Percentiles rank a stretch among this genome's conserved stretches.
Conservation (phyloP, 2,888 invertebrate species). For the Axea sp. region DNA sequence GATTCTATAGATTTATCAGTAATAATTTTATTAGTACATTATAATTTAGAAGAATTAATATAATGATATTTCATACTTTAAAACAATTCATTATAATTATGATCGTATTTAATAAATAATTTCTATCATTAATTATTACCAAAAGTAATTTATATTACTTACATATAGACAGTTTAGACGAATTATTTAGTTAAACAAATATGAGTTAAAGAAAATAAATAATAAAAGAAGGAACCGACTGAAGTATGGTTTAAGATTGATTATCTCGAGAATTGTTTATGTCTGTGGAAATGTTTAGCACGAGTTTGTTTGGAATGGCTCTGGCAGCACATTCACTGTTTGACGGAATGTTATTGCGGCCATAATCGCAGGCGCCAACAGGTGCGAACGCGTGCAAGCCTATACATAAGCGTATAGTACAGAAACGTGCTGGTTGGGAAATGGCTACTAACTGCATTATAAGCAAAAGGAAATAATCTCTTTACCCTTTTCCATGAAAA, state of each 20-base stretch:
- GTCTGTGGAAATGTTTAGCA: constrained; percentile 47
- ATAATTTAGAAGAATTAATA: no score
- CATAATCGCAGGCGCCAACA: constrained; percentile 79
- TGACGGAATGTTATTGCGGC: constrained; percentile 79
- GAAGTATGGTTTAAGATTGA: constrained; percentile 24
- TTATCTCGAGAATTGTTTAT: constrained; percentile 41
- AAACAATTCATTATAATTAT: no score
- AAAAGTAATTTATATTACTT: no score
- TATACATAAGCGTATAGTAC: constrained; percentile 63
- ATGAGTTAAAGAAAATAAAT: no score
- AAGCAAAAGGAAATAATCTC: constrained; percentile 45
- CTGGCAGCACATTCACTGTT: constrained; percentile 67
- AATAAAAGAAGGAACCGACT: constrained; percentile 3
- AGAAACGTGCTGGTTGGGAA: constrained; percentile 51
- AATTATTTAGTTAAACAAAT: no score
- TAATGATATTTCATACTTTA: no score
- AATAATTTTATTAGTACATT: no score
- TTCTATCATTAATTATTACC: no score
- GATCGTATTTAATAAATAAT: no score
- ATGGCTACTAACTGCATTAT: constrained; percentile 40
- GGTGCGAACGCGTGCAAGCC: constrained; percentile 76
- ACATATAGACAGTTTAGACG: no score
- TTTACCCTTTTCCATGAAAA: constrained; percentile 33
- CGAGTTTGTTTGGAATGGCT: constrained; percentile 57
- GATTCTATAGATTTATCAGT: no score